Evolutionary conservation across 2,113 vertebrate species (phyloP).

Genomic region (Sorex araneus): DNA sequence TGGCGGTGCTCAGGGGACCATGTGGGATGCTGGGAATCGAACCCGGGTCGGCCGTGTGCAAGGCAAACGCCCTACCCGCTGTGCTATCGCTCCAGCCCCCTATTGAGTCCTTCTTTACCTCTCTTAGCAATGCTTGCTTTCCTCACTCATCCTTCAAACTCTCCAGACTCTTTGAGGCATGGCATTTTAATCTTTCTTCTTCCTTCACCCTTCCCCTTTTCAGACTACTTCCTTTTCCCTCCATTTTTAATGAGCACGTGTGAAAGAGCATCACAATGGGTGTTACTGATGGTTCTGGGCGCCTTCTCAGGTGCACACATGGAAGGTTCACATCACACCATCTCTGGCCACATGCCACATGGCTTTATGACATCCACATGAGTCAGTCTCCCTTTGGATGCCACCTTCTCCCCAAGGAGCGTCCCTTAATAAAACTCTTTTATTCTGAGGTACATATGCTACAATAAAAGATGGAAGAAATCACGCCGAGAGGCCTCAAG

Average conservation of each 20-base stretch:
- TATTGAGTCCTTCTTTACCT: not conserved
- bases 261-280: not conserved
- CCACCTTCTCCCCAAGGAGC: not conserved
- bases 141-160: not conserved
- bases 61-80: no score
- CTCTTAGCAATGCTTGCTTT: not conserved
- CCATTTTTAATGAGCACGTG: not conserved
- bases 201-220: not conserved
- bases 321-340: not conserved
- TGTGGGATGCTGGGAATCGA: no score
- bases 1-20: no score
- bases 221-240: not conserved
- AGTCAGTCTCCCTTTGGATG: constrained; percentile 32
- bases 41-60: no score
- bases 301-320: not conserved
- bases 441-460: no score
- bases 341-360: not conserved
- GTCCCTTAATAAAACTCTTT: no score
- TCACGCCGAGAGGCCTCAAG: no score
- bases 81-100: no score
- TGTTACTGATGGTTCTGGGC: not conserved
- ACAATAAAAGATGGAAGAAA: no score
- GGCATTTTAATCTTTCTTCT: not conserved
- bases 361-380: not conserved
- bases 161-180: not conserved